phyloP scores from a whole-genome alignment of 2,113 vertebrate species.

The Sisor rabdophorus region DNA sequence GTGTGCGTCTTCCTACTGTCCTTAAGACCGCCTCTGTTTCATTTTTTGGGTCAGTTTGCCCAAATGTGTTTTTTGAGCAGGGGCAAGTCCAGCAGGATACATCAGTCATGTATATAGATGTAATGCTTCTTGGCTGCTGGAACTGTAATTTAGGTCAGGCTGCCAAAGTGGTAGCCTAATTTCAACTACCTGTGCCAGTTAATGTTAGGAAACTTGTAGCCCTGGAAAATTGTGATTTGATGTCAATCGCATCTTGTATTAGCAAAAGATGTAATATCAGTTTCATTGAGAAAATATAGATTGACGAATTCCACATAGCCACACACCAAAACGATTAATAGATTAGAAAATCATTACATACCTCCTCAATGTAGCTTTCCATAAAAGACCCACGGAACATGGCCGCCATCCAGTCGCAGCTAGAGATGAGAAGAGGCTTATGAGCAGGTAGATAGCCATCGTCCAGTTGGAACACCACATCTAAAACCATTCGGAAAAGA shows the following conservation, averaged over 20 bases:
- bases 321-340: not conserved
- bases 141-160: constrained; percentile 23
- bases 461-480: constrained; percentile 82
- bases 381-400: constrained; percentile 88
- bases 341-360: constrained; percentile 53
- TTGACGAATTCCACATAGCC: too few relatives aligned
- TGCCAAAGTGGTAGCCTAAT: constrained; percentile 38
- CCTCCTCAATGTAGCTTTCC: constrained; percentile 82
- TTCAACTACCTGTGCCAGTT: constrained; percentile 48
- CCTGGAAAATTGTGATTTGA: constrained; percentile 23
- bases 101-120: constrained; percentile 33
- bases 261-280: constrained; percentile 2
- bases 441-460: constrained; percentile 80
- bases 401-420: constrained; percentile 90
- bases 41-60: constrained; percentile 8
- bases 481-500: constrained; percentile 79
- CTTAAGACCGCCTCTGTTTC: not conserved
- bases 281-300: not conserved
- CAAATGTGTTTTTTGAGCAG: constrained; percentile 4
- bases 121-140: constrained; percentile 21
- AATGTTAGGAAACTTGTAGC: constrained; percentile 21
- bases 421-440: constrained; percentile 85
- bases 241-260: constrained; percentile 11
- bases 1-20: not conserved
- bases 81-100: constrained; percentile 13